These are phyloP conservation scores for Blastobasis lacticolella DNA, from an alignment of 2,888 invertebrate genomes.

Conservation along the genomic window DNA sequence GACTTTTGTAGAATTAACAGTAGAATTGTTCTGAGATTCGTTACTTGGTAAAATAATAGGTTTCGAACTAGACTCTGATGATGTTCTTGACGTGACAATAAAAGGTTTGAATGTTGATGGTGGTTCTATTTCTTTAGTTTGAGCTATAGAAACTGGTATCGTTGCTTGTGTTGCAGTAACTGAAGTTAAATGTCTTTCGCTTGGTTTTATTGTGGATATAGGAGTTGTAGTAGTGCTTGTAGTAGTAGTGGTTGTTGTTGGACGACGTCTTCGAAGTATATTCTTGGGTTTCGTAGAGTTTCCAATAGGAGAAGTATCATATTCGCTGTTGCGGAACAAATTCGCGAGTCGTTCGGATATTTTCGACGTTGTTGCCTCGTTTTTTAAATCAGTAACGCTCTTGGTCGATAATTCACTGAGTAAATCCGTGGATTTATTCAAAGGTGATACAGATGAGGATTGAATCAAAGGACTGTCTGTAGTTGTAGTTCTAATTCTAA, in stretches of 20 bases:
- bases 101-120: constrained; percentile 37
- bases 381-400: constrained; percentile 22
- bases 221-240: constrained; percentile 19
- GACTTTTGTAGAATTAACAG: constrained; percentile 30
- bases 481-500: constrained; percentile 59
- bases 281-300: constrained; percentile 44
- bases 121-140: constrained; percentile 16
- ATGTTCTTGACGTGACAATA: constrained; percentile 60
- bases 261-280: constrained; percentile 49
- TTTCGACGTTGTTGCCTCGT: constrained; percentile 32
- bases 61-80: constrained; percentile 52
- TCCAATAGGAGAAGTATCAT: constrained; percentile 34
- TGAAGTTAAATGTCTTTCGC: no score
- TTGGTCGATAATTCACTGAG: constrained; percentile 39
- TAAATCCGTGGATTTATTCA: constrained; percentile 36
- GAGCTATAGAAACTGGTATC: constrained; percentile 8
- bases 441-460: constrained; percentile 22
- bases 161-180: constrained; percentile 17
- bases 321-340: constrained; percentile 39
- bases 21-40: constrained; percentile 23
- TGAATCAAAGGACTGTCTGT: constrained; percentile 40
- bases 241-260: constrained; percentile 56
- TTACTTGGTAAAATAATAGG: constrained; percentile 31
- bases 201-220: constrained; percentile 18
- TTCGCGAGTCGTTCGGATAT: constrained; percentile 43